Evolutionary conservation across 2,113 vertebrate genomes (phyloP), one percentile per base, ranked within the genome.

Genomic region (Podarcis raffonei): DNA sequence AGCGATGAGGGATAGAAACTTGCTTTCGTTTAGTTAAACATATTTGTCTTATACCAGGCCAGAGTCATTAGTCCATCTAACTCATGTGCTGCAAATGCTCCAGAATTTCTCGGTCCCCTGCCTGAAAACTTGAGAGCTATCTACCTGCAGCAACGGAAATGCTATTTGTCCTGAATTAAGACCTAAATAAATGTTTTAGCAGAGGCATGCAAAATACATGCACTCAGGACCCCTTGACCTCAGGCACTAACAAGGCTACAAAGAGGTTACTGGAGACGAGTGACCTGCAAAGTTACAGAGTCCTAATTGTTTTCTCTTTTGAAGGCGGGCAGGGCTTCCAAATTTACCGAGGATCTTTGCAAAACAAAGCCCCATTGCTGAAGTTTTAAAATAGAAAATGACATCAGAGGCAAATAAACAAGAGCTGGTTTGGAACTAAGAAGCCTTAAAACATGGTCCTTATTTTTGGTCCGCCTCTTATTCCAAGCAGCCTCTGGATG

Each of bases 321-420:
- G 27, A 22, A 57, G 22, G 23, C 20, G 20, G 15, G 59, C 9
- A 16, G 62, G 37, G 37, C 15, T 69, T 22, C 59, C 6, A 87
- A 25, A 22, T 42, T 18, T 75, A 32, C 62, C 87, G 4, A 90
- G 92, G 35, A 57, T 15, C 89, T 62, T 86, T 82, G 68, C 82
- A 8, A 92, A 91, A 81, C 65, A 72, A 76, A 80, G 78, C 91
- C 89, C 79, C 0, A 0, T 89, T 88, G 89, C 81, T 93, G 81
- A 42, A 84, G 87, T 91, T 94, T 95, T 95, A 94, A 96, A 96
- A 97, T 94, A 96, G 93, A 94, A 77, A 94, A 89, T 88, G 22
- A 95, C 93, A 95, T 92, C 92, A 96, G 9, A 69, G 53, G 53
- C 93, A 93, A 97, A 90, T 72, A 94, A 94, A 91, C 65, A 0